These are phyloP conservation scores for Tipula unca DNA, from an alignment of 2,888 invertebrate genomes.

Conservation along the genomic window DNA sequence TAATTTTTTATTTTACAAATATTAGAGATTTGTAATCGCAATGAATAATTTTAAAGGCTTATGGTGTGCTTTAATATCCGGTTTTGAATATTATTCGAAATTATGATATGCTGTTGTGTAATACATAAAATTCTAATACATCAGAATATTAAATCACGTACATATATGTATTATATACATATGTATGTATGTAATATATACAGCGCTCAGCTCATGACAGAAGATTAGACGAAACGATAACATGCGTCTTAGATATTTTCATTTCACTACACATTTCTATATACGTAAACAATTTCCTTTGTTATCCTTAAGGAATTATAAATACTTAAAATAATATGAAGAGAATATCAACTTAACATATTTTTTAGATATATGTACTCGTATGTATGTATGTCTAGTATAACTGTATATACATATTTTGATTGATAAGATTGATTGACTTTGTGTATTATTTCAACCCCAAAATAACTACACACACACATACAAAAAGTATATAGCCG, in stretches of 20 bases:
- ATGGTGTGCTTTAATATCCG: neutral
- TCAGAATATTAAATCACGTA: neutral
- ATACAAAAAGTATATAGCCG: neutral
- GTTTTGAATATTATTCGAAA: too few species aligned
- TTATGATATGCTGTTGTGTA: too few species aligned
- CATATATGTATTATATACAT: too few species aligned
- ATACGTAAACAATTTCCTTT: neutral
- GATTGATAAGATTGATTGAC: conserved; percentile 4
- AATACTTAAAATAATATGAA: neutral
- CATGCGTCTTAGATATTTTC: too few species aligned
- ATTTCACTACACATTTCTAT: too few species aligned
- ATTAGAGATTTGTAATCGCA: neutral
- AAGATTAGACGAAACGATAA: neutral
- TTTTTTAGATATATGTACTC: neutral
- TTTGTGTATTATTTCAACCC: neutral
- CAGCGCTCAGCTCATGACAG: neutral
- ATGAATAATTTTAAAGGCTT: neutral
- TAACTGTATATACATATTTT: neutral
- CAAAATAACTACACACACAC: neutral
- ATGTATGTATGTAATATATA: too few species aligned
- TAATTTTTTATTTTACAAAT: neutral
- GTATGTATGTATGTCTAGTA: neutral
- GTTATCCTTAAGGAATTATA: neutral
- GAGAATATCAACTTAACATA: neutral
- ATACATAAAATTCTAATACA: neutral